phyloP scores from a whole-genome alignment of 2,888 invertebrate species.

The Nipponacmea schrenckii region DNA sequence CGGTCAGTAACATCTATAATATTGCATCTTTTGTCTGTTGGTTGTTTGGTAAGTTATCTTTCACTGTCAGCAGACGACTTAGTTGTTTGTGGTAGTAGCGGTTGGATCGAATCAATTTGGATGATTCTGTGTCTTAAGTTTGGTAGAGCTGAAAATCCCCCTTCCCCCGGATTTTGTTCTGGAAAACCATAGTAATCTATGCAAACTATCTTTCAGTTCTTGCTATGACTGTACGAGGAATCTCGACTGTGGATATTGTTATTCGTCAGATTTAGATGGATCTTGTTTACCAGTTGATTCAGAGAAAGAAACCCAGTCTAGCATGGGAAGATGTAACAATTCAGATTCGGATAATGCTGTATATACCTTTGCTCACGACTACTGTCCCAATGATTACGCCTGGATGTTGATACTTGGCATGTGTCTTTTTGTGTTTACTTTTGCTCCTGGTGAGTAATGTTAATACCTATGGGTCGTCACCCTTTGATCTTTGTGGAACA shows the following conservation, averaged over 20 bases:
- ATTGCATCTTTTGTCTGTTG: no score
- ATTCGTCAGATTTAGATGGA: constrained; percentile 38
- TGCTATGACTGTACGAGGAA: constrained; percentile 67
- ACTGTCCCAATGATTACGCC: constrained; percentile 67
- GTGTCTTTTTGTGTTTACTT: constrained; percentile 67
- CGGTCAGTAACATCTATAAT: background rate
- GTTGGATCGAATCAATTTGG: no score
- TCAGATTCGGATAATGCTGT: constrained; percentile 17
- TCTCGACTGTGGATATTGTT: constrained; percentile 69
- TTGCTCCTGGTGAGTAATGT: constrained; percentile 63
- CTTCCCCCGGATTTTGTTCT: no score
- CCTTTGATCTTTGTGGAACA: no score
- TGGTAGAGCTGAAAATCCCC: no score
- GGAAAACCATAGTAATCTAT: no score
- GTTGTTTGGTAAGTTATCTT: no score
- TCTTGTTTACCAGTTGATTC: constrained; percentile 51
- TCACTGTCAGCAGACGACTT: no score
- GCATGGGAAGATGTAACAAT: constrained; percentile 48
- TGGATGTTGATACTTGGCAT: constrained; percentile 68
- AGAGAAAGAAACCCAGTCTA: constrained; percentile 31
- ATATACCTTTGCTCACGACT: constrained; percentile 63
- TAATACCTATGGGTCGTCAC: no score
- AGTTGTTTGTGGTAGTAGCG: no score
- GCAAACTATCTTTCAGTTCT: constrained; percentile 37
- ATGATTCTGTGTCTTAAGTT: no score